These are phyloP conservation scores for Syrista parreyssii DNA, from an alignment of 2,888 invertebrate genomes.

Conservation along the genomic window DNA sequence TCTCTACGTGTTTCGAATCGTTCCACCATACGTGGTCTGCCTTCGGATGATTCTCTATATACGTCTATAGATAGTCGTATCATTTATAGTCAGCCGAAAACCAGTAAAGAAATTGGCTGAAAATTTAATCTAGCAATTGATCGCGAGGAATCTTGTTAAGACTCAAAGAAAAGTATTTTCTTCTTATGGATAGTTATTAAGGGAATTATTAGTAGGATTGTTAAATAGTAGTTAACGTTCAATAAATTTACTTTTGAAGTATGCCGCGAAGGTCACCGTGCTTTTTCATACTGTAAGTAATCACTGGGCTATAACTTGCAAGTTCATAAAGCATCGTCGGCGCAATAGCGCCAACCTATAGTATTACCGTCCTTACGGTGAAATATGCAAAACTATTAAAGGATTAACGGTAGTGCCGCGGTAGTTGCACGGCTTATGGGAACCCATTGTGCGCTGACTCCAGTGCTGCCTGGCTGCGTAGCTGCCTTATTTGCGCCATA, in stretches of 20 bases:
- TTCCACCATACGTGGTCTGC: neutral
- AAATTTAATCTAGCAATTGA: neutral
- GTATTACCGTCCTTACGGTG: conserved; percentile 14
- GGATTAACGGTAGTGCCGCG: conserved; percentile 22
- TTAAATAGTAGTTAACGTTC: neutral
- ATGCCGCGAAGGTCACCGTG: neutral
- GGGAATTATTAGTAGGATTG: neutral
- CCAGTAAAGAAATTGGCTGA: neutral
- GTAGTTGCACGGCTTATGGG: conserved; percentile 13
- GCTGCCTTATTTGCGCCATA: conserved; percentile 1
- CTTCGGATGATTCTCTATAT: neutral
- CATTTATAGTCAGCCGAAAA: neutral
- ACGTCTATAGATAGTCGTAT: neutral
- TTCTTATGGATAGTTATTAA: neutral
- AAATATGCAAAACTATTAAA: conserved; percentile 23
- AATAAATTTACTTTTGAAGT: neutral
- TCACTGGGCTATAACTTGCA: neutral
- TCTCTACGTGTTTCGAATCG: conserved; percentile 6
- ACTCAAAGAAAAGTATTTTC: neutral
- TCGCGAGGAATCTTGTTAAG: neutral
- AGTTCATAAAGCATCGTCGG: conserved; percentile 7
- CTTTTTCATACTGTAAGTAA: neutral
- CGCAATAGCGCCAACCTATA: neutral
- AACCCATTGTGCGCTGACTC: conserved; percentile 27
- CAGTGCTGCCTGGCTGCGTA: neutral